Evolutionary conservation across 2,113 vertebrate species (phyloP).

Genomic region (Thunnus thynnus): DNA sequence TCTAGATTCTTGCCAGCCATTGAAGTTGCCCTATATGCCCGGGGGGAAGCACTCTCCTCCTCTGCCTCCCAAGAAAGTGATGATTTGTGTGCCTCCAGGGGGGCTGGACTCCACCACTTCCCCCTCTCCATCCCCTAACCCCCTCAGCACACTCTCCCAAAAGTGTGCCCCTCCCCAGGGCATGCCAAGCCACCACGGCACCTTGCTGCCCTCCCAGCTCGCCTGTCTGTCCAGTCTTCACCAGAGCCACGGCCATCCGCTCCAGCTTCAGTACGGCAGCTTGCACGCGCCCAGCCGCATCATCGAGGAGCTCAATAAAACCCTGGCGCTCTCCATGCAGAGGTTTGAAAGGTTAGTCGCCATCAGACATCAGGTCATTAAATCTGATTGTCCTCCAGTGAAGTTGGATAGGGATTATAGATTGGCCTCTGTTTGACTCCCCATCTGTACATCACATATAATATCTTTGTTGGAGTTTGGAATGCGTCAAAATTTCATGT

Average conservation of each 20-base stretch:
- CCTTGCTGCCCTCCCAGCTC: conserved; percentile 91
- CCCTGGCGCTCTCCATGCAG: conserved; percentile 96
- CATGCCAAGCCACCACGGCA: conserved; percentile 86
- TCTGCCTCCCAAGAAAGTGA: conserved; percentile 99
- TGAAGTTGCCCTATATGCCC: conserved; percentile 96
- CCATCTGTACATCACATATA: neutral
- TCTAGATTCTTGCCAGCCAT: conserved; percentile 93
- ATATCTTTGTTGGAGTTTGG: conserved; percentile 5
- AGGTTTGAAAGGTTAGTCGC: conserved; percentile 94
- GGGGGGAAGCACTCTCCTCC: conserved; percentile 96
- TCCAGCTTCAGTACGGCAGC: conserved; percentile 94
- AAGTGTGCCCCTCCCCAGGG: conserved; percentile 88
- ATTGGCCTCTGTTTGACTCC: neutral
- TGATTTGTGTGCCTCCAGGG: conserved; percentile 96
- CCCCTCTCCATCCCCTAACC: conserved; percentile 72
- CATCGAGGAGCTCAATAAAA: conserved; percentile 98
- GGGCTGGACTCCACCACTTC: conserved; percentile 87
- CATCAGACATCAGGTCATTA: conserved; percentile 20
- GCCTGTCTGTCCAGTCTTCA: conserved; percentile 66
- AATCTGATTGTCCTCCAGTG: conserved; percentile 44
- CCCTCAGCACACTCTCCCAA: conserved; percentile 87
- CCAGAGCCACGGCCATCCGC: conserved; percentile 86
- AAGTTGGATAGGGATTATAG: conserved; percentile 42
- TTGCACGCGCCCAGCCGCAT: conserved; percentile 92
- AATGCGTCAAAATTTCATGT: neutral